Percentiles rank a stretch among this genome's conserved stretches.
Conservation (phyloP, 2,113 vertebrate species). For the Pomatostomus ruficeps region DNA sequence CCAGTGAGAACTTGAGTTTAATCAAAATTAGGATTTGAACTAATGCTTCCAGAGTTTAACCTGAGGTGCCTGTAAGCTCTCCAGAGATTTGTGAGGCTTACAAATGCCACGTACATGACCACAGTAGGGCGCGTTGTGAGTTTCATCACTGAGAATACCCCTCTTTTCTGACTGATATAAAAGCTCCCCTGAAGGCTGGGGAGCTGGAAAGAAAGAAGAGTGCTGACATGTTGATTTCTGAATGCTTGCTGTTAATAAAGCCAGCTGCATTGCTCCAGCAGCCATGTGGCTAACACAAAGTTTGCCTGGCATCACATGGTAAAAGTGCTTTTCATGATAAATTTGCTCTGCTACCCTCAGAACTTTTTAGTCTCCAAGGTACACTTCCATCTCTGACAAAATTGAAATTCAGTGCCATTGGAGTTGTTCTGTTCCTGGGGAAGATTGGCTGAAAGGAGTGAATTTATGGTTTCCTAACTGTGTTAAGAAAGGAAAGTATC, state of each 20-base stretch:
- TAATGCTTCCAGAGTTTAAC: neutral
- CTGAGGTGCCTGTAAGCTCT: neutral
- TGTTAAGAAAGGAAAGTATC: neutral
- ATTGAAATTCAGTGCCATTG: neutral
- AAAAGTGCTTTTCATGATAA: neutral
- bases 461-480: neutral
- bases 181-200: neutral
- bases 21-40: neutral
- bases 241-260: neutral
- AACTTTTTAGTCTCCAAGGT: slow-evolving; percentile 6
- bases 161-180: neutral
- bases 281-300: neutral
- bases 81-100: neutral
- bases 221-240: neutral
- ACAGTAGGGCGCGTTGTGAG: neutral
- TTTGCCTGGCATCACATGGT: neutral
- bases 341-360: slow-evolving; percentile 19
- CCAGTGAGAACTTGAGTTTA: neutral
- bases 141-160: neutral
- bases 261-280: neutral
- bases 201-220: neutral
- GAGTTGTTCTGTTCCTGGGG: neutral
- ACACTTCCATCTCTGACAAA: neutral
- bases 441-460: neutral
- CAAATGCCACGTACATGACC: neutral